Percentiles rank a stretch among this genome's conserved stretches.
phyloP scores from a whole-genome alignment of 2,888 invertebrate genomes.

The Campoplex nolae region DNA sequence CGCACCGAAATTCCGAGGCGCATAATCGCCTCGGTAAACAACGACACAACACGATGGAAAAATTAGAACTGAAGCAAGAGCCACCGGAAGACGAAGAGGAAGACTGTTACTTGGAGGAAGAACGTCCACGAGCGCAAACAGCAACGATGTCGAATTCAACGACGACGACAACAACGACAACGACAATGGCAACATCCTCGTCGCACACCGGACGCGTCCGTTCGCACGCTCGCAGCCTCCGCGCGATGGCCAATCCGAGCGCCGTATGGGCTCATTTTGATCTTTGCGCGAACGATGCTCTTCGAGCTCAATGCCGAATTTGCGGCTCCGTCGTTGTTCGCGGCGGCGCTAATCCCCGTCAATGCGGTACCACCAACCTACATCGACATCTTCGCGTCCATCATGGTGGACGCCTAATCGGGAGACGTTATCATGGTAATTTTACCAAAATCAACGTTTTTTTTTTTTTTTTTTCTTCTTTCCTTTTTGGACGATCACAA shows the following conservation, averaged over 20 bases:
- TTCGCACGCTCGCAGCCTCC: slow-evolving; percentile 81
- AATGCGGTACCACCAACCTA: slow-evolving; percentile 83
- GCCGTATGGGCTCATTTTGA: slow-evolving; percentile 84
- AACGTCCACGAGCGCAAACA: slow-evolving; percentile 69
- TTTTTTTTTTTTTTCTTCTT: too few relatives aligned
- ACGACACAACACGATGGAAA: slow-evolving; percentile 54
- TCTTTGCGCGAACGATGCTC: slow-evolving; percentile 81
- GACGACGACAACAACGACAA: neutral
- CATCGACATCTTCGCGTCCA: slow-evolving; percentile 83
- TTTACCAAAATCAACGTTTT: neutral
- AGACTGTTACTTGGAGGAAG: slow-evolving; percentile 79
- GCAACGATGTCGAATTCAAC: slow-evolving; percentile 44
- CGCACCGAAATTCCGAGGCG: slow-evolving; percentile 63
- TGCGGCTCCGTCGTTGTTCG: slow-evolving; percentile 83
- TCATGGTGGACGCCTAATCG: slow-evolving; percentile 83
- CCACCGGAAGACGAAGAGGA: slow-evolving; percentile 82
- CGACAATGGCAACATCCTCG: neutral
- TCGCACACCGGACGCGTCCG: slow-evolving; percentile 76
- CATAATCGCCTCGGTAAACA: slow-evolving; percentile 59
- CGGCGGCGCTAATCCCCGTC: slow-evolving; percentile 83
- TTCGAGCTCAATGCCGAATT: slow-evolving; percentile 83
- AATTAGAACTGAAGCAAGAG: slow-evolving; percentile 80
- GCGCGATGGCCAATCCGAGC: slow-evolving; percentile 84
- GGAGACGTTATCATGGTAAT: slow-evolving; percentile 83
- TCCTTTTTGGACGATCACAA: too few relatives aligned